phyloP scores from a whole-genome alignment of 2,797 vertebrate species.

The Podarcis siculus region DNA sequence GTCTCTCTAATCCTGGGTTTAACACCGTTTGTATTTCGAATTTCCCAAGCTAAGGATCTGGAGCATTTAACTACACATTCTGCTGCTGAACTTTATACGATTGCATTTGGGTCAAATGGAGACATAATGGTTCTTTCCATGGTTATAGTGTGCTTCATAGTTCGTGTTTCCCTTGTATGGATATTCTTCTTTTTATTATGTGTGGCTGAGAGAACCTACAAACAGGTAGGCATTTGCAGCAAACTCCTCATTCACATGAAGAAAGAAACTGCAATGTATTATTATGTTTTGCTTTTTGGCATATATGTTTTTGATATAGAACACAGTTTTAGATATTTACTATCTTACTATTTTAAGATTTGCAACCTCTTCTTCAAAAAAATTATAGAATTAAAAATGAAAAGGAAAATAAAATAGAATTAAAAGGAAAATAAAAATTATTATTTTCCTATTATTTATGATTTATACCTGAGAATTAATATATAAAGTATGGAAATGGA shows the following conservation, averaged over 20 bases:
- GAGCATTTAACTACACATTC: conserved; percentile 89
- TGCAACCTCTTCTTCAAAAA: neutral
- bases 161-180: conserved; percentile 94
- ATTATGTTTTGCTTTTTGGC: neutral
- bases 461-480: neutral
- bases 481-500: too few relatives aligned
- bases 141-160: conserved; percentile 92
- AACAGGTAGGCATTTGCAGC: conserved; percentile 84
- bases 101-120: conserved; percentile 88
- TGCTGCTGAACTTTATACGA: conserved; percentile 85
- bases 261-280: neutral
- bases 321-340: neutral
- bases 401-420: neutral
- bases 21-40: conserved; percentile 90
- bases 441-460: neutral
- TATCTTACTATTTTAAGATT: neutral
- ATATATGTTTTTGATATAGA: neutral
- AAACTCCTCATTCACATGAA: conserved; percentile 6
- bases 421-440: neutral
- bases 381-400: neutral
- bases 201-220: conserved; percentile 97
- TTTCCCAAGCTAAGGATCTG: conserved; percentile 90
- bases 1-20: conserved; percentile 90
- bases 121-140: conserved; percentile 87
- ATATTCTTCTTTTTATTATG: conserved; percentile 99